Conservation (phyloP, 2,797 vertebrate species). For the Sylvilagus floridanus region DNA sequence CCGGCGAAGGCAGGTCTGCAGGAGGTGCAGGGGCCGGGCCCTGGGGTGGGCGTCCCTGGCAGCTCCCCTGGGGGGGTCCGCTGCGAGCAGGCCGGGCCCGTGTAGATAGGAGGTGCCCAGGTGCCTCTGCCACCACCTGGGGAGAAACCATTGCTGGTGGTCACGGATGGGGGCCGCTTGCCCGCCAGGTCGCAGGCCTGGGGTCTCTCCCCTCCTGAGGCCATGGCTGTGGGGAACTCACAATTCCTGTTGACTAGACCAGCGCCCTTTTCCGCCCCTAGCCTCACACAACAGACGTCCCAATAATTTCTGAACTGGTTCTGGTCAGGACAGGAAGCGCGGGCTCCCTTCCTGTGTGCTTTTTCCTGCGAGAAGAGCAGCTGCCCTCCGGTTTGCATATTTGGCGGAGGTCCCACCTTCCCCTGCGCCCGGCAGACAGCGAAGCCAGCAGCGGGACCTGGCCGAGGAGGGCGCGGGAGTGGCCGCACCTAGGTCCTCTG, state of each 20-base stretch:
- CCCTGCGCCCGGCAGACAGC: conserved; percentile 43
- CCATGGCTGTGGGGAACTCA: conserved; percentile 48
- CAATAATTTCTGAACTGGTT: conserved; percentile 74
- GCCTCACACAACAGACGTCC: conserved; percentile 62
- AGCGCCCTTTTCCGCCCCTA: background rate
- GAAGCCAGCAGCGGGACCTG: conserved; percentile 30
- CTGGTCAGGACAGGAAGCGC: conserved; percentile 75
- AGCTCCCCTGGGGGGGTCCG: no score
- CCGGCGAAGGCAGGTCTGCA: no score
- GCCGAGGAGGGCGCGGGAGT: background rate
- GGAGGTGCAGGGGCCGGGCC: background rate
- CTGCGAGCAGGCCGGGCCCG: no score
- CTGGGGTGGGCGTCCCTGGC: no score
- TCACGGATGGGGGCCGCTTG: no score
- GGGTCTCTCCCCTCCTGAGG: background rate
- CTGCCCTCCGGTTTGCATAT: conserved; percentile 82
- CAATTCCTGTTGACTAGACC: conserved; percentile 57
- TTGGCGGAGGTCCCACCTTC: conserved; percentile 71
- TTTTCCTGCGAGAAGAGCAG: conserved; percentile 75
- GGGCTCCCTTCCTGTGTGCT: conserved; percentile 74
- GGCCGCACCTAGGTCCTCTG: background rate
- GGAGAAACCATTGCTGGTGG: no score
- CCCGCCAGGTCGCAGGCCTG: background rate
- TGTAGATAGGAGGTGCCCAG: background rate
- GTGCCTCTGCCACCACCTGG: background rate